Conservation (phyloP, 2,888 invertebrate species). For the Drosophila helvetica region DNA sequence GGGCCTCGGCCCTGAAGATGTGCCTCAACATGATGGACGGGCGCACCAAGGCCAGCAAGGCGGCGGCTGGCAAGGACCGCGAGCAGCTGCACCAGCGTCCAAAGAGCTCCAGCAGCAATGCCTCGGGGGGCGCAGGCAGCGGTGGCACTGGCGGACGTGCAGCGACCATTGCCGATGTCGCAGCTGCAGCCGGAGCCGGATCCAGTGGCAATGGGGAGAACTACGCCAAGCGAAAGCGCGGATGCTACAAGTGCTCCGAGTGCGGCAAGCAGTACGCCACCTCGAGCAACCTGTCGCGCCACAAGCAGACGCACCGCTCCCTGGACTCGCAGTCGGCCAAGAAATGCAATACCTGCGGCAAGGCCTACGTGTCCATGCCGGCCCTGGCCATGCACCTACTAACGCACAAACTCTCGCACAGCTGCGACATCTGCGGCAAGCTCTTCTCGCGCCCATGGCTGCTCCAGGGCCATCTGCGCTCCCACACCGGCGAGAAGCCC, state of each 20-base stretch:
- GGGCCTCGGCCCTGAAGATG: slow-evolving; percentile 68
- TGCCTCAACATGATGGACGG: slow-evolving; percentile 82
- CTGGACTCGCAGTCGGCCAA: slow-evolving; percentile 97
- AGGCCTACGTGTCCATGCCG: slow-evolving; percentile 99
- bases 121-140: slow-evolving; percentile 5
- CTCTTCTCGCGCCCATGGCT: slow-evolving; percentile 98
- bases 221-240: slow-evolving; percentile 81
- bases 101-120: slow-evolving; percentile 56
- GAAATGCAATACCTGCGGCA: slow-evolving; percentile 97
- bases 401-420: slow-evolving; percentile 96
- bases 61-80: slow-evolving; percentile 57
- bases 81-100: slow-evolving; percentile 47
- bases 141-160: slow-evolving; percentile 9
- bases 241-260: slow-evolving; percentile 90
- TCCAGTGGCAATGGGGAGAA: slow-evolving; percentile 59
- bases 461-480: slow-evolving; percentile 92
- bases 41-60: slow-evolving; percentile 81
- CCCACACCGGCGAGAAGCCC: slow-evolving; percentile 97
- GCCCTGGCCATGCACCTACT: slow-evolving; percentile 96
- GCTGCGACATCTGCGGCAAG: slow-evolving; percentile 96
- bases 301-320: slow-evolving; percentile 96
- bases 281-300: slow-evolving; percentile 93
- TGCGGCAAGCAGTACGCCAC: slow-evolving; percentile 97
- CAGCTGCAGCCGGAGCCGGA: slow-evolving; percentile 5
- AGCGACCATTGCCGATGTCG: slow-evolving; percentile 1